These are phyloP conservation scores for Melanostigma gelatinosum DNA, from an alignment of 2,113 vertebrate species.

Conservation along the genomic window DNA sequence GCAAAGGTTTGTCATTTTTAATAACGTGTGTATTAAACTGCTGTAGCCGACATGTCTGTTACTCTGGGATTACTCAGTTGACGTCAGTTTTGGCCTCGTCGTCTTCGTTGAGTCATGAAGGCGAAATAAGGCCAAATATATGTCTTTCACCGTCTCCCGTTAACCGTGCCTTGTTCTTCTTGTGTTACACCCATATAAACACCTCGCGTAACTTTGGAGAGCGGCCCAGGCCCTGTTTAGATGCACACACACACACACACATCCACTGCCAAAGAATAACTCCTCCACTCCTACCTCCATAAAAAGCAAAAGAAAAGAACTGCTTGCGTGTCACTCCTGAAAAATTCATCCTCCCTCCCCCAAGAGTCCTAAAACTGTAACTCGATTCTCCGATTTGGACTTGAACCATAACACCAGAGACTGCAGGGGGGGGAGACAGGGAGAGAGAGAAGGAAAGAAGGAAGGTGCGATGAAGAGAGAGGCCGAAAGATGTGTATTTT, in stretches of 20 bases:
- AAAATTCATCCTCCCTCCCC: slow-evolving; percentile 45
- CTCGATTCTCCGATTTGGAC: slow-evolving; percentile 62
- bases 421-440: slow-evolving; percentile 26
- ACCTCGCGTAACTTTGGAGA: slow-evolving; percentile 25
- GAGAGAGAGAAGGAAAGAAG: background rate
- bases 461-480: slow-evolving; percentile 1
- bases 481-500: slow-evolving; percentile 60
- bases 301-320: slow-evolving; percentile 25
- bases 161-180: background rate
- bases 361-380: slow-evolving; percentile 66
- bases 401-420: slow-evolving; percentile 55
- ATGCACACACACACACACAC: slow-evolving; percentile 13
- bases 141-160: background rate
- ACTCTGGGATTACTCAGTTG: background rate
- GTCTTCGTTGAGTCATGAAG: background rate
- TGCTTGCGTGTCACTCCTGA: slow-evolving; percentile 72
- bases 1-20: too few species aligned
- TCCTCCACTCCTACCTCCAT: slow-evolving; percentile 22
- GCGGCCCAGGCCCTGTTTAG: slow-evolving; percentile 14
- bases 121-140: background rate
- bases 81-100: slow-evolving; percentile 18
- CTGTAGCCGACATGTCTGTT: background rate
- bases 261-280: slow-evolving; percentile 21
- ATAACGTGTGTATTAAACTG: too few species aligned
- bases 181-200: slow-evolving; percentile 17